phyloP scores from a whole-genome alignment of 1,140 invertebrate genomes.

The Bombus impatiens region DNA sequence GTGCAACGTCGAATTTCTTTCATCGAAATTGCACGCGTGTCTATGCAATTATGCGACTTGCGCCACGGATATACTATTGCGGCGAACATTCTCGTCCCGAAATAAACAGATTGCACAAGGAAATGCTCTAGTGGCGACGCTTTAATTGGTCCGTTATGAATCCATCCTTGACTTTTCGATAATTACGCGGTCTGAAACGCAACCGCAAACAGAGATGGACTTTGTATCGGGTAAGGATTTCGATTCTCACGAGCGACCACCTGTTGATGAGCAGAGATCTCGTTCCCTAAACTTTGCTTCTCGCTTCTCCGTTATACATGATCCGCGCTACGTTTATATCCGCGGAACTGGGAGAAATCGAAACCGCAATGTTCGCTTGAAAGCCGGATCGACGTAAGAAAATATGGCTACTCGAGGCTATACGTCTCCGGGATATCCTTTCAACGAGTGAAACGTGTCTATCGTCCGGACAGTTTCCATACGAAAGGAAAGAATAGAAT shows the following conservation, averaged over 20 bases:
- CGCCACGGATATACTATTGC: neutral
- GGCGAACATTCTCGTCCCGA: neutral
- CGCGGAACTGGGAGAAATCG: constrained; percentile 30
- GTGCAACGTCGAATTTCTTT: neutral
- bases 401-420: neutral
- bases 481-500: neutral
- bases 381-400: constrained; percentile 23
- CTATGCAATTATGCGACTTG: constrained; percentile 10
- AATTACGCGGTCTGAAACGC: constrained; percentile 36
- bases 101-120: constrained; percentile 37
- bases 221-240: constrained; percentile 59
- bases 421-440: too few species aligned
- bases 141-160: constrained; percentile 29
- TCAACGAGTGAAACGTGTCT: too few species aligned
- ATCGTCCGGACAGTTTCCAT: too few species aligned
- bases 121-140: neutral
- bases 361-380: constrained; percentile 14
- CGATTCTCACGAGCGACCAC: constrained; percentile 68
- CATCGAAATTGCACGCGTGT: neutral
- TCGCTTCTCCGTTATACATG: neutral
- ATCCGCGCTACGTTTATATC: constrained; percentile 37
- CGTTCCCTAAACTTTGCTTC: constrained; percentile 59
- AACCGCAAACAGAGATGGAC: constrained; percentile 4
- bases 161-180: constrained; percentile 46
- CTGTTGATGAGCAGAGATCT: constrained; percentile 67